phyloP scores from a whole-genome alignment of 2,888 invertebrate genomes.

The Coenonympha arcania region DNA sequence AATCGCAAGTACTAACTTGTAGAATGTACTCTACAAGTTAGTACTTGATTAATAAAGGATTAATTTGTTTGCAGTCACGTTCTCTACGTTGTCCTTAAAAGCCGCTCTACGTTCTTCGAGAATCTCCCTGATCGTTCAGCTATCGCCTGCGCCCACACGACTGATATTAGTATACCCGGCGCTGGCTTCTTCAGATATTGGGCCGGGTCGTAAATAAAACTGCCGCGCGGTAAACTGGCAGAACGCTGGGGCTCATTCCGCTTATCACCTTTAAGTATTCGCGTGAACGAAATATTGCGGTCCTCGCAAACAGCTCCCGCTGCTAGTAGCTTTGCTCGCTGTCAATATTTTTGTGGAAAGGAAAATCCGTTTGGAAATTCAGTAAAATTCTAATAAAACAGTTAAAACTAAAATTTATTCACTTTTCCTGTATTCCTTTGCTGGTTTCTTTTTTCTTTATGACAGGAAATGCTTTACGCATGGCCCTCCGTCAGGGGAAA shows the following conservation, averaged over 20 bases:
- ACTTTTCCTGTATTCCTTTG: no score
- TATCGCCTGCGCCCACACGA: slow-evolving; percentile 64
- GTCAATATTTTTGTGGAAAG: not conserved
- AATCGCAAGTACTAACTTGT: no score
- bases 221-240: slow-evolving; percentile 36
- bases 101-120: not conserved
- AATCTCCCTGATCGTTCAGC: slow-evolving; percentile 36
- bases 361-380: not conserved
- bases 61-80: no score
- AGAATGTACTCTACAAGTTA: no score
- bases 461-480: no score
- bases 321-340: not conserved
- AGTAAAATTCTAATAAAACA: not conserved
- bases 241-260: slow-evolving; percentile 32
- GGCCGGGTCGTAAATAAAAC: slow-evolving; percentile 65
- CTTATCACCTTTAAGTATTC: slow-evolving; percentile 44
- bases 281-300: slow-evolving; percentile 9
- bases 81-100: not conserved
- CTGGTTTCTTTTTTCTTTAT: no score
- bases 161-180: slow-evolving; percentile 66
- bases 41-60: no score
- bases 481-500: no score
- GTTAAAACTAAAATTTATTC: not conserved
- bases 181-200: slow-evolving; percentile 68
- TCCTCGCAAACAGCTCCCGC: not conserved